Conservation (phyloP, 2,888 invertebrate genomes). For the Suillia variegata region DNA sequence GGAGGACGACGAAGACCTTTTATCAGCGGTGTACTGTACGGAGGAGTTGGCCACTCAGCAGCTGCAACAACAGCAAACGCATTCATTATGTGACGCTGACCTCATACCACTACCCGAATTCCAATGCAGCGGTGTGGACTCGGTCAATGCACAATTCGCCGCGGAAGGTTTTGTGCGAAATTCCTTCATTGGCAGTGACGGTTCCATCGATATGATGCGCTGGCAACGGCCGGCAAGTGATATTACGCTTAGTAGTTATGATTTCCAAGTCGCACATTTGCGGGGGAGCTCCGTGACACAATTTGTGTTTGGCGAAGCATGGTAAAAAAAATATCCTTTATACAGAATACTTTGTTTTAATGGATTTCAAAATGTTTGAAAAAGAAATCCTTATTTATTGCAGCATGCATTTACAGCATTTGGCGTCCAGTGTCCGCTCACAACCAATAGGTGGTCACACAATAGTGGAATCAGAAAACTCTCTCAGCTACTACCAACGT, state of each 20-base stretch:
- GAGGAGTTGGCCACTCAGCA: too few species aligned
- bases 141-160: conserved; percentile 41
- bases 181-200: conserved; percentile 35
- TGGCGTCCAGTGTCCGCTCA: conserved; percentile 42
- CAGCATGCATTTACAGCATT: conserved; percentile 53
- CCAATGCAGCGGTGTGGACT: conserved; percentile 52
- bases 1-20: conserved; percentile 57
- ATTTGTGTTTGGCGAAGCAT: conserved; percentile 48
- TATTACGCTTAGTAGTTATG: conserved; percentile 36
- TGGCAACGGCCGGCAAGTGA: conserved; percentile 24
- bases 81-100: conserved; percentile 26
- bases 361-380: background rate
- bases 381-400: background rate
- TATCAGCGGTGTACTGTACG: conserved; percentile 47
- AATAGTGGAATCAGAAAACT: conserved; percentile 25
- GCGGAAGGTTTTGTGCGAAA: conserved; percentile 47
- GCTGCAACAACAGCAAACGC: conserved; percentile 40
- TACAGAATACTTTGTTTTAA: background rate
- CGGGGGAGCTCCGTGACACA: conserved; percentile 31
- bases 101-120: conserved; percentile 56
- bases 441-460: conserved; percentile 29
- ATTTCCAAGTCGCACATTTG: conserved; percentile 42
- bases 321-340: conserved; percentile 43
- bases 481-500: conserved; percentile 31
- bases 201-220: background rate